A percentile compares a stretch with the other conserved stretches of the same genome.
Conservation (phyloP, 2,797 vertebrate species). For the Pantherophis alleghaniensis region DNA sequence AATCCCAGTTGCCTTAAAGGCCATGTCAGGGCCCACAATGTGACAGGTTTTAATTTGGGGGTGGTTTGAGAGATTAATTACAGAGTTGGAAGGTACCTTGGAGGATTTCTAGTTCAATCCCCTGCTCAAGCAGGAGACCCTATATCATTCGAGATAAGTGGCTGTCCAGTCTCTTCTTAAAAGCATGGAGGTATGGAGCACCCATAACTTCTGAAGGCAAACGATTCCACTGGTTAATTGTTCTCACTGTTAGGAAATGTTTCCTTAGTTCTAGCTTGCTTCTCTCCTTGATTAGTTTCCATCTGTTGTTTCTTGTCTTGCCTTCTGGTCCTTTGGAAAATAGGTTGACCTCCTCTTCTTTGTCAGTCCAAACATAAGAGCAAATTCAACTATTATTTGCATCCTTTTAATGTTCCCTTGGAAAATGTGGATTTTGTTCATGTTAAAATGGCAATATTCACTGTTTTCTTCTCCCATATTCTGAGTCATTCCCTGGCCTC, state of each 20-base stretch:
- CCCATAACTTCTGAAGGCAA: neutral
- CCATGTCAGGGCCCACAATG: neutral
- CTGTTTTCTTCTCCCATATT: neutral
- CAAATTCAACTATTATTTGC: neutral
- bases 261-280: neutral
- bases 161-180: neutral
- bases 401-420: neutral
- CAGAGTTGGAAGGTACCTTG: neutral
- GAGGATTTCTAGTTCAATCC: neutral
- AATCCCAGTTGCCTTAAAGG: neutral
- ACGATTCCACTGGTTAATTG: neutral
- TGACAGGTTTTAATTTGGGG: neutral
- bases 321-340: neutral
- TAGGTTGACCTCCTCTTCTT: neutral
- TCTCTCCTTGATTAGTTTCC: neutral
- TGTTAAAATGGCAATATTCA: neutral
- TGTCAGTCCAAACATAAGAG: neutral
- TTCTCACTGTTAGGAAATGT: neutral
- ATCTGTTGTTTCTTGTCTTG: neutral
- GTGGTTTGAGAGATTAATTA: neutral
- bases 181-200: neutral
- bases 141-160: neutral
- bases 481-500: neutral
- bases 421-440: neutral
- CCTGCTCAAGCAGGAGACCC: neutral